Percentiles rank a stretch among this genome's conserved stretches.
These are phyloP conservation scores for Siniperca undulata DNA, from an alignment of 2,797 vertebrate genomes.

Conservation along the genomic window DNA sequence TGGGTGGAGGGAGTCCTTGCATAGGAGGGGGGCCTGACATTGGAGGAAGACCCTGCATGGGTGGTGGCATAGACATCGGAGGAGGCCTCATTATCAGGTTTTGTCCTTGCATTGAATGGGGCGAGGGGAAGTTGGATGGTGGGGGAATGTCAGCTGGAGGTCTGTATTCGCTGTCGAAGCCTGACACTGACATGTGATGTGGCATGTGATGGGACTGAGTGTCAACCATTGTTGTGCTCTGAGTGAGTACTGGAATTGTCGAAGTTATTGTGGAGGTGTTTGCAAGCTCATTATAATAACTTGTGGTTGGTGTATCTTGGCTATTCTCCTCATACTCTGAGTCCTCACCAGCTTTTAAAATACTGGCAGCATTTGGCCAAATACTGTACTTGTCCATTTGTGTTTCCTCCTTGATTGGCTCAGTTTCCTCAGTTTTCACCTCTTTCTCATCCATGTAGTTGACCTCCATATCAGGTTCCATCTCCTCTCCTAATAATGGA, in stretches of 20 bases:
- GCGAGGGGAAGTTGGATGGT: slow-evolving; percentile 73
- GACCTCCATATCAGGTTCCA: slow-evolving; percentile 85
- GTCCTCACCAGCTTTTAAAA: slow-evolving; percentile 83
- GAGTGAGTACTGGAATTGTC: slow-evolving; percentile 81
- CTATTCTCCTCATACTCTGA: slow-evolving; percentile 78
- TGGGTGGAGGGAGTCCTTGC: slow-evolving; percentile 75
- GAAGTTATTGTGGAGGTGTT: slow-evolving; percentile 73
- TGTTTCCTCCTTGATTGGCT: slow-evolving; percentile 69
- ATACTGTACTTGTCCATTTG: slow-evolving; percentile 84
- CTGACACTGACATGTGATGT: slow-evolving; percentile 68
- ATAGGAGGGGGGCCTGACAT: slow-evolving; percentile 77
- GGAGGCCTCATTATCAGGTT: slow-evolving; percentile 79
- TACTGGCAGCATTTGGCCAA: slow-evolving; percentile 88
- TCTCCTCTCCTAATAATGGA: slow-evolving; percentile 86
- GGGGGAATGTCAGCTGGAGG: slow-evolving; percentile 76
- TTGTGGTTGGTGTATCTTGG: slow-evolving; percentile 78
- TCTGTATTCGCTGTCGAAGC: slow-evolving; percentile 79
- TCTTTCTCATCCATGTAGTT: slow-evolving; percentile 77
- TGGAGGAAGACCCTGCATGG: slow-evolving; percentile 78
- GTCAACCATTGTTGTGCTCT: slow-evolving; percentile 74
- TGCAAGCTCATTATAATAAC: slow-evolving; percentile 74
- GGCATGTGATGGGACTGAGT: slow-evolving; percentile 76
- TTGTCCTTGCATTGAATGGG: slow-evolving; percentile 77
- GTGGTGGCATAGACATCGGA: slow-evolving; percentile 77
- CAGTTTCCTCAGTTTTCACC: slow-evolving; percentile 61